Evolutionary conservation across 2,888 invertebrate genomes (phyloP).

Genomic region (Sceliomorpha sp.): DNA sequence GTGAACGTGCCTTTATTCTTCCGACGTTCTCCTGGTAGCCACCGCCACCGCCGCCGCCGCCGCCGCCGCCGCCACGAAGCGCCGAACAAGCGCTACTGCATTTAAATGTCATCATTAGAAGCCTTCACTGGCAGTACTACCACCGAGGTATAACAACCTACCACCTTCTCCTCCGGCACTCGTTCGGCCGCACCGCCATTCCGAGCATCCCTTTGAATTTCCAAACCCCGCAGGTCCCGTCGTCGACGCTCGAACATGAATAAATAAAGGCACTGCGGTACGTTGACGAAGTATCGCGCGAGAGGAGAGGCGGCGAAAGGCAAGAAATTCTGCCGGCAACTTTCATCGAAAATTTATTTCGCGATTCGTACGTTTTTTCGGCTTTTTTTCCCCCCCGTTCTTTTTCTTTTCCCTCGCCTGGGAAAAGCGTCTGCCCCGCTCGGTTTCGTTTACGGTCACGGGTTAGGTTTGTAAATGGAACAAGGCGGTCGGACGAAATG

Average conservation of each 20-base stretch:
- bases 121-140: constrained; percentile 69
- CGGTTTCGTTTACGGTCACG: too few species aligned
- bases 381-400: too few species aligned
- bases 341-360: constrained; percentile 39
- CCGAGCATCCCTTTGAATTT: constrained; percentile 67
- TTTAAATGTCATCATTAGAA: constrained; percentile 81
- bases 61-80: constrained; percentile 53
- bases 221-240: constrained; percentile 61
- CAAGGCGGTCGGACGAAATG: too few species aligned
- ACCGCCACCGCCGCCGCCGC: too few species aligned
- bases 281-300: constrained; percentile 52
- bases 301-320: constrained; percentile 54
- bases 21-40: constrained; percentile 49
- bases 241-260: constrained; percentile 68
- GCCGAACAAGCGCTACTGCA: constrained; percentile 79
- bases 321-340: constrained; percentile 46
- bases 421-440: too few species aligned
- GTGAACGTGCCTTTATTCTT: constrained; percentile 65
- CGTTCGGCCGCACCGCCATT: constrained; percentile 59
- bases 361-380: background rate
- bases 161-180: constrained; percentile 60
- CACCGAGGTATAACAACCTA: constrained; percentile 58
- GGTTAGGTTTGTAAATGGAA: too few species aligned
- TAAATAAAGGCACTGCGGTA: constrained; percentile 71
- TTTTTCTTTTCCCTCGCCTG: too few species aligned